Evolutionary conservation across 1,140 invertebrate genomes (phyloP), one percentile per base, ranked within the genome.

Genomic region (Thaumetopoea pityocampa): DNA sequence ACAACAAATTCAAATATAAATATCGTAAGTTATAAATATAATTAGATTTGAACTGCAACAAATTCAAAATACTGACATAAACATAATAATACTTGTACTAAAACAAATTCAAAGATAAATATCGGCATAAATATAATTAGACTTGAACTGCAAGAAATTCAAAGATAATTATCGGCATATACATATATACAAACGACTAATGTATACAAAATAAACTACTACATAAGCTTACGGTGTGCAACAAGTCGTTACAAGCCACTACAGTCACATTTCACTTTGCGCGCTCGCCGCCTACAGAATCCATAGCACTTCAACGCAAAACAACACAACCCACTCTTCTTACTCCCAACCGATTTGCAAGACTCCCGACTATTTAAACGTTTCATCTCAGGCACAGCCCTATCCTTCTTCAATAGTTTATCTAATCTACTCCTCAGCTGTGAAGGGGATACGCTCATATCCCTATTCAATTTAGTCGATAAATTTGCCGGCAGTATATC

Each of bases 371-470:
- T 83, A 32, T 77, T 38, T 49, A 8, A 46, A 48, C 28, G 40
- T 61, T 5, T 53, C 54, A 0, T 60, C 46, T 7, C n/a, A n/a
- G n/a, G n/a, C n/a, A n/a, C n/a, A n/a, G n/a, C n/a, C n/a, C n/a
- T n/a, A n/a, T 64, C 58, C 2, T 64, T 60, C 30, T 40, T 70
- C 3, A 84, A 28, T 1, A 84, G 43, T 37, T 60, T 69, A 50
- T 84, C 66, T 16, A 84, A 42, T 34, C 77, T 37, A 50, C 38
- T 68, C 46, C 89, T 89, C 0, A 89, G 47, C n/a, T 88, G 70
- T 0, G 86, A 69, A 0, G 88, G 88, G 0, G 89, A 89, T 0
- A 89, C 88, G 4, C 88, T 88, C 9, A 83, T 63, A 36, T 87
- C 80, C 2, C 70, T 51, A 17, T 40, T 62, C 4, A 67, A 14